These are phyloP conservation scores for Nomada fucata DNA, from an alignment of 2,888 invertebrate species.

Conservation along the genomic window DNA sequence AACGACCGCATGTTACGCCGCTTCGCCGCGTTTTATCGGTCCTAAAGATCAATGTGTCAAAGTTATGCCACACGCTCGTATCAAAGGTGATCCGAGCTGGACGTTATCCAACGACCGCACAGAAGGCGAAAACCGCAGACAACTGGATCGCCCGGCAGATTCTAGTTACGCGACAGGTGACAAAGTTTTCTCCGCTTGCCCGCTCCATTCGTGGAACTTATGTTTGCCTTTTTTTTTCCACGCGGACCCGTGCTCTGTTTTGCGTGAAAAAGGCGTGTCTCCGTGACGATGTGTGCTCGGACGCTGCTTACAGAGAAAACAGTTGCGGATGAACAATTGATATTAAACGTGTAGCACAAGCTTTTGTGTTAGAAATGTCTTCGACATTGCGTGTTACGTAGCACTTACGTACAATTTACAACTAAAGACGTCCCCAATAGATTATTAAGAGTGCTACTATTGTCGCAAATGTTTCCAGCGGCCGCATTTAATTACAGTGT, in stretches of 20 bases:
- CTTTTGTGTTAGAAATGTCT: too few species aligned
- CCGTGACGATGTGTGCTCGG: not conserved
- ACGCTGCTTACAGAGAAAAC: too few species aligned
- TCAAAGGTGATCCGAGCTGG: conserved; percentile 60
- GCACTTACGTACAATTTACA: not conserved
- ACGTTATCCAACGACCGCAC: conserved; percentile 62
- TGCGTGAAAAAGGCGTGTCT: too few species aligned
- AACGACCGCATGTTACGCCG: conserved; percentile 64
- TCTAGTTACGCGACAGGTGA: conserved; percentile 66
- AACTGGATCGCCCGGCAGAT: conserved; percentile 61
- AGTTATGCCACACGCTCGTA: conserved; percentile 65
- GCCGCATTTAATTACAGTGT: not conserved
- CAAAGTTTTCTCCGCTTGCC: conserved; percentile 45
- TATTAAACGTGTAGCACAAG: too few species aligned
- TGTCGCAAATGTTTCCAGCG: not conserved
- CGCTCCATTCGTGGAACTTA: not conserved
- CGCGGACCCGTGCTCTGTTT: too few species aligned
- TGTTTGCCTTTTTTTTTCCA: conserved; percentile 1
- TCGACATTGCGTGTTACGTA: too few species aligned
- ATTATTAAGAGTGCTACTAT: not conserved
- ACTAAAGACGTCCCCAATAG: not conserved
- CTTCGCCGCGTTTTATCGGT: conserved; percentile 61
- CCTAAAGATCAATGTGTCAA: conserved; percentile 69
- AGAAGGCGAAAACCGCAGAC: conserved; percentile 66
- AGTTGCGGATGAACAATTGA: too few species aligned